These are phyloP conservation scores for Spodoptera picta DNA, from an alignment of 2,888 invertebrate species.

Conservation along the genomic window DNA sequence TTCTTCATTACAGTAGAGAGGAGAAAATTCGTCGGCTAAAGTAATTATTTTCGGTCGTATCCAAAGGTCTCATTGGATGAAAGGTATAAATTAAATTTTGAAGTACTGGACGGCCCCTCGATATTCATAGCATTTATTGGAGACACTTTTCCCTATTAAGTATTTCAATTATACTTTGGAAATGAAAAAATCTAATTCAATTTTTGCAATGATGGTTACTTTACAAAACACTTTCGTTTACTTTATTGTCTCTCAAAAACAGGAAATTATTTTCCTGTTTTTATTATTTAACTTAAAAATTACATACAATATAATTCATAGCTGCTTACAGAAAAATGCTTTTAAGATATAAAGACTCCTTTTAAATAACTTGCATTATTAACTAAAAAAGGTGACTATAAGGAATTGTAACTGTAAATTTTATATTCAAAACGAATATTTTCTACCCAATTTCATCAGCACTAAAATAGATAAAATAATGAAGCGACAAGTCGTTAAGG, in stretches of 20 bases:
- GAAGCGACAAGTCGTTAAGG: conserved; percentile 3
- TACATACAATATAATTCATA: too few species aligned
- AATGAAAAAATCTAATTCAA: conserved; percentile 51
- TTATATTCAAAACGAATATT: too few species aligned
- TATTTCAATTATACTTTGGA: conserved; percentile 62
- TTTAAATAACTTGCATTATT: too few species aligned
- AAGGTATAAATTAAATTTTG: conserved; percentile 71
- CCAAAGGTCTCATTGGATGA: conserved; percentile 62
- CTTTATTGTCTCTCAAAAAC: too few species aligned
- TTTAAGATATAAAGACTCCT: too few species aligned
- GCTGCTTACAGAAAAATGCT: too few species aligned
- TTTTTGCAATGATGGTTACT: conserved; percentile 5
- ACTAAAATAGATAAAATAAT: background rate
- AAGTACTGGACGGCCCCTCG: conserved; percentile 59
- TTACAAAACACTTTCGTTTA: conserved; percentile 15
- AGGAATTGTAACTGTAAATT: too few species aligned
- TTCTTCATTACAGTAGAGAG: conserved; percentile 44
- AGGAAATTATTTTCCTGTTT: too few species aligned
- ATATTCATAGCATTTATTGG: conserved; percentile 67
- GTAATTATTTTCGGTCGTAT: conserved; percentile 60
- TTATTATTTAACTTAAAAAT: too few species aligned
- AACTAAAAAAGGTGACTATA: too few species aligned
- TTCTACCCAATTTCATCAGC: too few species aligned
- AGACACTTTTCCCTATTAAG: conserved; percentile 59
- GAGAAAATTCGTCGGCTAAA: conserved; percentile 40